Evolutionary conservation across 92 coral and sea anemone species (phyloP).

Genomic region (Galaxea fascicularis): DNA sequence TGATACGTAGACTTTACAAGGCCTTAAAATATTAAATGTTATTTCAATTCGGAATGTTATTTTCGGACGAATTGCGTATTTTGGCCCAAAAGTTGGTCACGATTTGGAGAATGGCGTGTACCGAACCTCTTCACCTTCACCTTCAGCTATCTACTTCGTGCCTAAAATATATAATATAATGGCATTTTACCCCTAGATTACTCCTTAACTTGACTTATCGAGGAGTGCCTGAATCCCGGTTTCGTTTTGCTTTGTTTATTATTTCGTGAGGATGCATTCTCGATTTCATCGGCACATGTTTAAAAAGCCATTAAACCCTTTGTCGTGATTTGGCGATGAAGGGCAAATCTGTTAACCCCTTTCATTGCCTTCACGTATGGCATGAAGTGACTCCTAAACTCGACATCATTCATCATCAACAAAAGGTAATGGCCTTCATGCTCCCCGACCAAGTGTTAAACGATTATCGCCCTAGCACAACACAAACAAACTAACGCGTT

Average conservation of each 20-base stretch:
- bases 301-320: slow-evolving; percentile 33
- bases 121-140: no score
- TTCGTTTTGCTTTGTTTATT: neutral
- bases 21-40: no score
- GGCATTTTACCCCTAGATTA: no score
- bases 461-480: neutral
- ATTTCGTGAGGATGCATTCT: neutral
- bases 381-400: neutral
- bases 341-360: slow-evolving; percentile 20
- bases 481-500: neutral
- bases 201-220: no score
- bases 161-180: no score
- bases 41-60: no score
- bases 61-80: no score
- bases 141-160: no score
- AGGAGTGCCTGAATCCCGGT: neutral
- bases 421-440: neutral
- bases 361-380: neutral
- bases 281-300: neutral
- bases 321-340: slow-evolving; percentile 21
- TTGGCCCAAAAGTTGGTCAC: no score
- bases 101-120: no score
- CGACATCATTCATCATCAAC: neutral
- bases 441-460: neutral
- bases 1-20: no score